These are phyloP conservation scores for Nemotelus nigrinus DNA, from an alignment of 2,888 invertebrate genomes.

Conservation along the genomic window DNA sequence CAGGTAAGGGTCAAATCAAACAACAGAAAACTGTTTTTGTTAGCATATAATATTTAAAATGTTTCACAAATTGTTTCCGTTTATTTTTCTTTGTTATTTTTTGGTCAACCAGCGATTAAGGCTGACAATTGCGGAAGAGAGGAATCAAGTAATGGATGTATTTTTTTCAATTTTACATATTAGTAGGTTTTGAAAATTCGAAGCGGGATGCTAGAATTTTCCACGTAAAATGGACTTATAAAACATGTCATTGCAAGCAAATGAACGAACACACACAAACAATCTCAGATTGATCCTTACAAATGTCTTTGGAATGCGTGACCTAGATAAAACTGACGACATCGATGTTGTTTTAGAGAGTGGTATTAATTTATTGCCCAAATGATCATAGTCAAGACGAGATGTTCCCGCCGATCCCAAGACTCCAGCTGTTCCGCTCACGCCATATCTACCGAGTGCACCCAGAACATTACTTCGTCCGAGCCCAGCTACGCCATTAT, in stretches of 20 bases:
- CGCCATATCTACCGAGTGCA: constrained; percentile 9
- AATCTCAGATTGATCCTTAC: constrained; percentile 58
- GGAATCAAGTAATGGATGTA: no score
- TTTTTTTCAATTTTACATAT: no score
- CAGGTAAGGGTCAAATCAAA: no score
- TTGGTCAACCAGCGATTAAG: no score
- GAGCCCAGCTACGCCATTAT: constrained; percentile 55
- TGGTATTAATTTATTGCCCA: constrained; percentile 15
- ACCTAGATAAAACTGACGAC: constrained; percentile 66
- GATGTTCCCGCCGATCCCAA: constrained; percentile 13
- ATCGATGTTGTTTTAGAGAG: constrained; percentile 64
- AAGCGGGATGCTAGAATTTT: constrained; percentile 43
- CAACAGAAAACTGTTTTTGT: no score
- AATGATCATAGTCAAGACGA: constrained; percentile 31
- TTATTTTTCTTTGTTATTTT: no score
- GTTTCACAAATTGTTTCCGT: no score
- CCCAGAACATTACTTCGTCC: constrained; percentile 17
- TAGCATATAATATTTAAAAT: no score
- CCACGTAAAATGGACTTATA: no score
- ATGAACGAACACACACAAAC: no score
- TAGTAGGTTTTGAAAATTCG: constrained; percentile 18
- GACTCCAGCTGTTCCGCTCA: background rate
- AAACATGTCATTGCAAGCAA: no score
- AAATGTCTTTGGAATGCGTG: constrained; percentile 66
- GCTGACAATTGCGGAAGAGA: no score